These are phyloP conservation scores for Rhagium mordax DNA, from an alignment of 2,888 invertebrate species.

Conservation along the genomic window DNA sequence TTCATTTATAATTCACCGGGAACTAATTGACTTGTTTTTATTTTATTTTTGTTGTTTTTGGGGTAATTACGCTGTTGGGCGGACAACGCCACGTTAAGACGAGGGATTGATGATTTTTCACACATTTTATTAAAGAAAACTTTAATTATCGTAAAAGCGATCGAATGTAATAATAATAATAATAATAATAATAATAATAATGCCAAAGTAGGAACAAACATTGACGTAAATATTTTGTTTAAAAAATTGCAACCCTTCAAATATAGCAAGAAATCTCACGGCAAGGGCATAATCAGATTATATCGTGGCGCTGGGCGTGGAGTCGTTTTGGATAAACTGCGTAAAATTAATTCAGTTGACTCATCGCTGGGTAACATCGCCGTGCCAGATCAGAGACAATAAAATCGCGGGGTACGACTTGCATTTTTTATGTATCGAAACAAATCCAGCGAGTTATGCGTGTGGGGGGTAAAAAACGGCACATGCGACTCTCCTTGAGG, in stretches of 20 bases:
- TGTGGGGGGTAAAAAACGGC: conserved; percentile 52
- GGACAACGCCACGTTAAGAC: not conserved
- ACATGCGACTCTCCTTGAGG: conserved; percentile 55
- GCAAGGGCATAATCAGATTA: too few relatives aligned
- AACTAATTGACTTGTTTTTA: conserved; percentile 43
- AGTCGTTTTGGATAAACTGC: conserved; percentile 3
- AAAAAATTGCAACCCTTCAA: too few relatives aligned
- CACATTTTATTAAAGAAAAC: not conserved
- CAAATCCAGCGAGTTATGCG: conserved; percentile 1
- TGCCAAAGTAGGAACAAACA: too few relatives aligned
- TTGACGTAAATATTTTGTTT: too few relatives aligned
- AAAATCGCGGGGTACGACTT: conserved; percentile 9
- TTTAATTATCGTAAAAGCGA: too few relatives aligned
- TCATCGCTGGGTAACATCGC: conserved; percentile 18
- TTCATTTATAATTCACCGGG: conserved; percentile 40
- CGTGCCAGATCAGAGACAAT: conserved; percentile 5
- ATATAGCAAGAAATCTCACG: too few relatives aligned
- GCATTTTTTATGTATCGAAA: conserved; percentile 35
- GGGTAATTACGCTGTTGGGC: not conserved
- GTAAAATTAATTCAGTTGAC: conserved; percentile 15
- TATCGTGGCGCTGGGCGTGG: not conserved
- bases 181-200: too few relatives aligned
- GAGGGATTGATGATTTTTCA: not conserved
- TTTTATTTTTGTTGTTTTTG: conserved; percentile 20
- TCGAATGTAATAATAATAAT: too few relatives aligned